Conservation (phyloP, 2,113 vertebrate species). For the Gasterosteus nipponicus region DNA sequence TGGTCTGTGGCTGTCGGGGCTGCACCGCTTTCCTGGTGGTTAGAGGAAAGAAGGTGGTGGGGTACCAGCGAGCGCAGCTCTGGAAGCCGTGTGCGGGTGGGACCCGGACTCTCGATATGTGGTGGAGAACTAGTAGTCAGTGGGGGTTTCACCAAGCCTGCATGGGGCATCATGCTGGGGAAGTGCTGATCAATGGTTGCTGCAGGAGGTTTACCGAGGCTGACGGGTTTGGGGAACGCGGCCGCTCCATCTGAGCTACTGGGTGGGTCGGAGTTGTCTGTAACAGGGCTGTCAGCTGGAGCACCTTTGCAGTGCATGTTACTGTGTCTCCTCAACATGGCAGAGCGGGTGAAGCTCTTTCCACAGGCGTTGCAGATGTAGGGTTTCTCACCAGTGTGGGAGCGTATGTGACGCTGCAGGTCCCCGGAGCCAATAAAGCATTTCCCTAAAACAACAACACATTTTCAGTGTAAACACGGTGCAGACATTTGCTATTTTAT, state of each 20-base stretch:
- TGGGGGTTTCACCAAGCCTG: slow-evolving; percentile 59
- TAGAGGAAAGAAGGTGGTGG: slow-evolving; percentile 69
- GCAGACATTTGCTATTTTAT: neutral
- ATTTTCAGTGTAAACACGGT: neutral
- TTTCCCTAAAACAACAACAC: slow-evolving; percentile 82
- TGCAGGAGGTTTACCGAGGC: slow-evolving; percentile 70
- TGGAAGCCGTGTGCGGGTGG: slow-evolving; percentile 68
- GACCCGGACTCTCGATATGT: slow-evolving; percentile 50
- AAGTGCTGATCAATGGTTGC: slow-evolving; percentile 75
- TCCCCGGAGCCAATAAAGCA: slow-evolving; percentile 93
- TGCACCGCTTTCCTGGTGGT: slow-evolving; percentile 73
- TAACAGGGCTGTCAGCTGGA: slow-evolving; percentile 6
- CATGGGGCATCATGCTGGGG: slow-evolving; percentile 61
- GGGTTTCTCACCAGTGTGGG: slow-evolving; percentile 94
- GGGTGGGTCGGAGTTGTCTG: slow-evolving; percentile 43
- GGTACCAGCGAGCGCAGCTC: slow-evolving; percentile 81
- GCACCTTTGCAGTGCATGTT: slow-evolving; percentile 83
- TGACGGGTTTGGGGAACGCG: slow-evolving; percentile 56
- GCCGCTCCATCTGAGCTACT: slow-evolving; percentile 18
- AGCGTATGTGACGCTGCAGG: slow-evolving; percentile 90
- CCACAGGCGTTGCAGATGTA: slow-evolving; percentile 89
- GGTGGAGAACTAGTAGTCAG: slow-evolving; percentile 34
- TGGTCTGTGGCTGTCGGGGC: slow-evolving; percentile 55
- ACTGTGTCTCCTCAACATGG: slow-evolving; percentile 89
- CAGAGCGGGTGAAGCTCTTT: slow-evolving; percentile 93